Evolutionary conservation across 2,113 vertebrate genomes (phyloP).

Genomic region (Pundamilia nyererei): DNA sequence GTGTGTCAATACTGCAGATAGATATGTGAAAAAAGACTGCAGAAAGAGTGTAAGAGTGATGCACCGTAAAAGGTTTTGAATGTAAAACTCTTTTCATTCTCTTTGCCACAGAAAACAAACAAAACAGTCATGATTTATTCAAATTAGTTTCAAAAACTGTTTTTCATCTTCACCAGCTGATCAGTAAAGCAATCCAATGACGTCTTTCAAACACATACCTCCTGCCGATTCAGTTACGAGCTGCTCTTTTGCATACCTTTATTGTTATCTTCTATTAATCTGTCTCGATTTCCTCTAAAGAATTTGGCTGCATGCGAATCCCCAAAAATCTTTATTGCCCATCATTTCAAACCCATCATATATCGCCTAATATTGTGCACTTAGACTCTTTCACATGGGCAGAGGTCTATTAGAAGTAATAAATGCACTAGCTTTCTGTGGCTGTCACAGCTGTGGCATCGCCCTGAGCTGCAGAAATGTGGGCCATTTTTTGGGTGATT

Average conservation of each 20-base stretch:
- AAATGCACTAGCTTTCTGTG: not conserved
- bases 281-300: not conserved
- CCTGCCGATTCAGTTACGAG: not conserved
- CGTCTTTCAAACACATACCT: not conserved
- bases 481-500: not conserved
- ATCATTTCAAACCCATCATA: not conserved
- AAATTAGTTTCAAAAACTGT: not conserved
- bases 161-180: not conserved
- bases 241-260: not conserved
- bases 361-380: not conserved
- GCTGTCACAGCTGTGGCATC: not conserved
- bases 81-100: not conserved
- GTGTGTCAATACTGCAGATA: slow-evolving; percentile 12
- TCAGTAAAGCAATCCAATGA: not conserved
- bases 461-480: not conserved
- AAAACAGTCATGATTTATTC: not conserved
- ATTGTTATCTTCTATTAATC: not conserved
- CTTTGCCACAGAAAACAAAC: not conserved
- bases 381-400: not conserved
- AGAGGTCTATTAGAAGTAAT: not conserved
- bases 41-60: not conserved
- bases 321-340: not conserved
- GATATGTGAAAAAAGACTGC: not conserved
- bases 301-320: not conserved
- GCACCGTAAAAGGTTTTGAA: not conserved